A percentile compares a stretch with the other conserved stretches of the same genome.
phyloP scores from a whole-genome alignment of 2,113 vertebrate species.

The Thymallus thymallus region DNA sequence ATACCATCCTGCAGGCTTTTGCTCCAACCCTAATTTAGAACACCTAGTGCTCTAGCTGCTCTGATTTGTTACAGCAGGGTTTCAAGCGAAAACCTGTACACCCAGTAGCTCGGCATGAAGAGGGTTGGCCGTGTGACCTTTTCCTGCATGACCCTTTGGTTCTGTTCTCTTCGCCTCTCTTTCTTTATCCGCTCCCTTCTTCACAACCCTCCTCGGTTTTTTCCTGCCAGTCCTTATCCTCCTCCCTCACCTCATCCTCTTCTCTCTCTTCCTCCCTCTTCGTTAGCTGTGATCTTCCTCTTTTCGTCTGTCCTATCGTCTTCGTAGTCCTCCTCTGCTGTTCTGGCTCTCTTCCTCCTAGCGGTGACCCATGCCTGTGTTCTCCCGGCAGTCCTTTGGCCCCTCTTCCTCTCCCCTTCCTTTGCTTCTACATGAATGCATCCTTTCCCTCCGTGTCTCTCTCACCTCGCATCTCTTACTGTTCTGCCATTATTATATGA shows the following conservation, averaged over 20 bases:
- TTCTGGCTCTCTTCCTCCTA: constrained; percentile 10
- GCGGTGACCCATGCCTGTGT: no score
- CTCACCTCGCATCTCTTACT: neutral
- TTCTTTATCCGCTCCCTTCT: neutral
- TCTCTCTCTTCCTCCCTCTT: constrained; percentile 12
- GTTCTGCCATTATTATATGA: neutral
- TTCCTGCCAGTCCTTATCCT: neutral
- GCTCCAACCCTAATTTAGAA: no score
- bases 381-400: no score
- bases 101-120: neutral
- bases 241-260: constrained; percentile 13
- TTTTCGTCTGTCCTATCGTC: constrained; percentile 16
- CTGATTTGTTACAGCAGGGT: no score
- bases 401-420: neutral
- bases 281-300: constrained; percentile 17
- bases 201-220: neutral
- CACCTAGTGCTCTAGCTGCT: no score
- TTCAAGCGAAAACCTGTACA: no score
- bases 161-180: neutral
- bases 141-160: neutral
- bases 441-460: neutral
- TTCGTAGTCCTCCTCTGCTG: neutral
- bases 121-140: neutral
- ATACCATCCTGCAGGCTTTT: no score
- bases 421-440: neutral